These are phyloP conservation scores for Nanger granti DNA, from an alignment of 2,113 vertebrate genomes.

Conservation along the genomic window DNA sequence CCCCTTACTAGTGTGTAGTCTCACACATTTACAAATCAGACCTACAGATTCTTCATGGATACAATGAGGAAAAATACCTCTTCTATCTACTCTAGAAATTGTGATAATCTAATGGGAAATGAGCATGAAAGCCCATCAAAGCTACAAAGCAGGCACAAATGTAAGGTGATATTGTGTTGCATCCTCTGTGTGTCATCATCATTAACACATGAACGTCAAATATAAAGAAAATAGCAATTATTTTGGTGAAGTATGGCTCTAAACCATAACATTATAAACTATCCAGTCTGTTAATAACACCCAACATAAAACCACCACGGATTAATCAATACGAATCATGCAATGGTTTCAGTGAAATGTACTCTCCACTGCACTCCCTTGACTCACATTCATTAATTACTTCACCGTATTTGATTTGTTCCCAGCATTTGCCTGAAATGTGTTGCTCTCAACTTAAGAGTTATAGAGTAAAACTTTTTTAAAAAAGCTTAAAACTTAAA, in stretches of 20 bases:
- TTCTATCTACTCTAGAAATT: not conserved
- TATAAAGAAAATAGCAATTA: conserved; percentile 8
- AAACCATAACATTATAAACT: conserved; percentile 26
- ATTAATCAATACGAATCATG: conserved; percentile 38
- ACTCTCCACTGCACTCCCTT: not conserved
- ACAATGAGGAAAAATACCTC: not conserved
- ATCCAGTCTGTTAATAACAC: conserved; percentile 22
- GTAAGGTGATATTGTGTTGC: not conserved
- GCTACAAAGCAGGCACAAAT: not conserved
- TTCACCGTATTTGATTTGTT: not conserved
- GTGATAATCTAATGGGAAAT: not conserved
- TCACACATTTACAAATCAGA: not conserved
- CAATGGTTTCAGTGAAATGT: not conserved
- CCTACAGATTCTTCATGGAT: not conserved
- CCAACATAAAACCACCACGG: conserved; percentile 39
- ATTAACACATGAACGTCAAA: not conserved
- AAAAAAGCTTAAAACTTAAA: not conserved
- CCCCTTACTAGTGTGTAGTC: not conserved
- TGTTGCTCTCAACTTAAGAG: not conserved
- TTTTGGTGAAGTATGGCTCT: not conserved
- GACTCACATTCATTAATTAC: not conserved
- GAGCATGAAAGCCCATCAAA: not conserved
- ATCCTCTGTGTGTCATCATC: not conserved
- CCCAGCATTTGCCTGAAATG: not conserved
- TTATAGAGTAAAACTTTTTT: not conserved